Evolutionary conservation across 2,888 invertebrate species (phyloP).

Genomic region (Glaucopsyche alexis): DNA sequence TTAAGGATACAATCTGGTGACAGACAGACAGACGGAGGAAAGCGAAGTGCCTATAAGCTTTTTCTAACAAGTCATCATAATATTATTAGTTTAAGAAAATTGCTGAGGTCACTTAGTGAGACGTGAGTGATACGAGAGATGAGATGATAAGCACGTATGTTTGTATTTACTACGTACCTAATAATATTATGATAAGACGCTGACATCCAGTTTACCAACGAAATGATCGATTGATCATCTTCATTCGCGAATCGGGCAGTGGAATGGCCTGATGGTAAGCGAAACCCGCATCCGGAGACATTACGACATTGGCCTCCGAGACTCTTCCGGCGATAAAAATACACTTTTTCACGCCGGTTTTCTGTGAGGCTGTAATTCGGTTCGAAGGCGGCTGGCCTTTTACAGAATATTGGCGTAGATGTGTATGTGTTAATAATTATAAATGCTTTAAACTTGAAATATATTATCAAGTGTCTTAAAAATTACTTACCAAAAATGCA

Average conservation of each 20-base stretch:
- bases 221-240: not conserved
- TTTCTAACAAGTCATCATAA: not conserved
- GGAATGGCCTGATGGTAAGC: not conserved
- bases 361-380: not conserved
- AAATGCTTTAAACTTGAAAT: no score
- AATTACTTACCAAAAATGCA: no score
- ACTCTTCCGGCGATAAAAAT: not conserved
- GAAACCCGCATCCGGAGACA: no score
- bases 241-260: not conserved
- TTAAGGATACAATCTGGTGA: no score
- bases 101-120: no score
- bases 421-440: no score
- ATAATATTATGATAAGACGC: not conserved
- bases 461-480: no score
- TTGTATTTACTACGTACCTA: conserved; percentile 6
- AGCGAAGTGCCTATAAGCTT: not conserved
- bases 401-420: no score
- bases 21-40: no score
- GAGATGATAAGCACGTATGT: not conserved
- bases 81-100: not conserved
- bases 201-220: not conserved
- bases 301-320: no score
- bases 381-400: no score
- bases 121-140: not conserved
- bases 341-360: not conserved